Base-by-base conservation (phyloP, 2,113 vertebrate genomes). In the Thalassarche chlororhynchos region DNA sequence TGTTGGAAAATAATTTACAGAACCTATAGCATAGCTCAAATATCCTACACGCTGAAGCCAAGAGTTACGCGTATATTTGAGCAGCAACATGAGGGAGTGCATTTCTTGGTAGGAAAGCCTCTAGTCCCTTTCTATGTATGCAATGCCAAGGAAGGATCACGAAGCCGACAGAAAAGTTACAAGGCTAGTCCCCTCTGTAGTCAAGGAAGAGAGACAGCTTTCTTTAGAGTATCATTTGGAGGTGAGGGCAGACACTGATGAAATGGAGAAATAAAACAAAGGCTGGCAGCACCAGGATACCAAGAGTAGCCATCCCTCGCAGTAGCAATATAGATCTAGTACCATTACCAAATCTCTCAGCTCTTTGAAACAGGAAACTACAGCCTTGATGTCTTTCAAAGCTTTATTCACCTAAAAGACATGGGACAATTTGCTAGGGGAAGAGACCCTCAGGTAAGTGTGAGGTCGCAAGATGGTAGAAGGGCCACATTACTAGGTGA, bases 31-130 rank as follows among this genome's bases (percentile, higher is more conserved):
- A 54, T 20, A 46, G 24, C 17, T 89, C 38, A 52, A 64, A 87
- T 17, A 36, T 40, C 34, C 34, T 75, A 46, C 61, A 72, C 1
- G 1, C 13, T 44, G n/a, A 75, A 76, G 34, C 31, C 26, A 58
- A 60, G 29, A 52, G 9, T 38, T 89, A 15, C 0, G 0, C 2
- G 12, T 20, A 10, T 32, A 25, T 64, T 66, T 84, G 34, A n/a
- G 42, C 8, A 90, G 64, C 60, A 77, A 24, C 19, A 52, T 0
- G 0, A 57, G 16, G 32, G 5, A 70, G 9, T 0, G 1, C 12
- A 7, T 26, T 58, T 84, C 14, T 44, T 66, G 24, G 24, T 44
- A 26, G 46, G 36, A 89, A 87, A 77, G 44, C 21, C 52, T 84
- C 26, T 32, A 51, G 18, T 66, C 4, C 11, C 40, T 70, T 80